Evolutionary conservation across 2,113 vertebrate genomes (phyloP).

Genomic region (Ictidomys tridecemlineatus): DNA sequence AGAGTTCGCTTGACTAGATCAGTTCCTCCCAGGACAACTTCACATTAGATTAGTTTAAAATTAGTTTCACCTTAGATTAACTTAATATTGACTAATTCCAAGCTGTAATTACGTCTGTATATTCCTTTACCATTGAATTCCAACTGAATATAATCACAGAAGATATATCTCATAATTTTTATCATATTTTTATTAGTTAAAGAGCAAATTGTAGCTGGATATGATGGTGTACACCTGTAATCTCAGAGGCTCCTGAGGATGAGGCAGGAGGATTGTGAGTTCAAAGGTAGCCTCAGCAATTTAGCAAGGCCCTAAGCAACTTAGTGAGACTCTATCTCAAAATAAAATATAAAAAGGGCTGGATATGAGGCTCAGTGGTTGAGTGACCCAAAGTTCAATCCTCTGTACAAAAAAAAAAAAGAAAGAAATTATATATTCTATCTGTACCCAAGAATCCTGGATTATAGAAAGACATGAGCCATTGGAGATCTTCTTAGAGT

Average conservation of each 20-base stretch:
- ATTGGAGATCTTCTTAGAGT: neutral
- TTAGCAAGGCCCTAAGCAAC: too few species aligned
- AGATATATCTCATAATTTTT: neutral
- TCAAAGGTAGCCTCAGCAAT: too few species aligned
- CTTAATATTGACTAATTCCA: neutral
- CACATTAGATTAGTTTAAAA: neutral
- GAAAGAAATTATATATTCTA: neutral
- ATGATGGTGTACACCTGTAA: too few species aligned
- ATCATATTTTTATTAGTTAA: neutral
- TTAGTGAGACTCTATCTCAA: too few species aligned
- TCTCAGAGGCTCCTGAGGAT: too few species aligned
- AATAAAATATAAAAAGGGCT: too few species aligned
- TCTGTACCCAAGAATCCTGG: accelerated
- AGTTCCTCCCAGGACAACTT: neutral
- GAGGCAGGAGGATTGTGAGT: too few species aligned
- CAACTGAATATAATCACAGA: neutral
- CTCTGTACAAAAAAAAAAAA: too few species aligned
- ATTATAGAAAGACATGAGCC: neutral
- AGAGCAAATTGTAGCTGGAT: neutral
- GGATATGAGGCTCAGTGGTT: too few species aligned
- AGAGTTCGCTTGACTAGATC: neutral
- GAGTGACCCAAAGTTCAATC: too few species aligned
- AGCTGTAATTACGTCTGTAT: neutral
- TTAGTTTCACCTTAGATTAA: neutral
- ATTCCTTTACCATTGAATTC: neutral